Percentiles rank a stretch among this genome's conserved stretches.
phyloP scores from a whole-genome alignment of 2,113 vertebrate species.

The Channa argus region DNA sequence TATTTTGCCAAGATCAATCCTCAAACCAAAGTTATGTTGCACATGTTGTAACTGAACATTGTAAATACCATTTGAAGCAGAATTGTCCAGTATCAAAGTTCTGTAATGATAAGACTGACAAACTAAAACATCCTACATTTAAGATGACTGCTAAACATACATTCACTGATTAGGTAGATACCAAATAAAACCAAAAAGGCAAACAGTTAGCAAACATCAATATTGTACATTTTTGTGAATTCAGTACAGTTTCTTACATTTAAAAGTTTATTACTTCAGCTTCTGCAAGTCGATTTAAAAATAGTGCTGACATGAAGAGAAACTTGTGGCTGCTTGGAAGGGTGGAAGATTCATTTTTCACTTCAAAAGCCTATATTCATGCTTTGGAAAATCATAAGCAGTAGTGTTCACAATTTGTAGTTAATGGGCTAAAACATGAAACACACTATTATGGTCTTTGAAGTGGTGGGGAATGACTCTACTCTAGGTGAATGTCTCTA shows the following conservation, averaged over 20 bases:
- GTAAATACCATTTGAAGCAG: too few relatives aligned
- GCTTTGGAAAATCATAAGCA: conserved; percentile 16
- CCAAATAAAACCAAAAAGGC: neutral
- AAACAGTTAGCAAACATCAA: neutral
- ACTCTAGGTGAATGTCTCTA: conserved; percentile 19
- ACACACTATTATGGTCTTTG: neutral
- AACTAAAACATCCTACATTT: too few relatives aligned
- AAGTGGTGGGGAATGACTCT: conserved; percentile 10
- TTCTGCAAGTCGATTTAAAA: neutral
- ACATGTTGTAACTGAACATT: too few relatives aligned
- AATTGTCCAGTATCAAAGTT: neutral
- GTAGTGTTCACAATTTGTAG: conserved; percentile 15
- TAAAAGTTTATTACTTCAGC: neutral
- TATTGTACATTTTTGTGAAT: neutral
- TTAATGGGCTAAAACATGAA: conserved; percentile 31
- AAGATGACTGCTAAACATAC: too few relatives aligned
- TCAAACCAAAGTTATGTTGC: too few relatives aligned
- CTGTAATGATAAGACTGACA: neutral
- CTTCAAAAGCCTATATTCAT: neutral
- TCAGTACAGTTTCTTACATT: neutral
- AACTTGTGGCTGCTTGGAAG: conserved; percentile 8
- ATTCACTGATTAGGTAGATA: neutral
- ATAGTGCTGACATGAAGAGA: neutral
- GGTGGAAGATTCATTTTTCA: neutral
- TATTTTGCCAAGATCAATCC: too few relatives aligned